Percentiles rank a stretch among this genome's conserved stretches.
Evolutionary conservation across 2,797 vertebrate species (phyloP).

Genomic region (Rhodeus uyekii): DNA sequence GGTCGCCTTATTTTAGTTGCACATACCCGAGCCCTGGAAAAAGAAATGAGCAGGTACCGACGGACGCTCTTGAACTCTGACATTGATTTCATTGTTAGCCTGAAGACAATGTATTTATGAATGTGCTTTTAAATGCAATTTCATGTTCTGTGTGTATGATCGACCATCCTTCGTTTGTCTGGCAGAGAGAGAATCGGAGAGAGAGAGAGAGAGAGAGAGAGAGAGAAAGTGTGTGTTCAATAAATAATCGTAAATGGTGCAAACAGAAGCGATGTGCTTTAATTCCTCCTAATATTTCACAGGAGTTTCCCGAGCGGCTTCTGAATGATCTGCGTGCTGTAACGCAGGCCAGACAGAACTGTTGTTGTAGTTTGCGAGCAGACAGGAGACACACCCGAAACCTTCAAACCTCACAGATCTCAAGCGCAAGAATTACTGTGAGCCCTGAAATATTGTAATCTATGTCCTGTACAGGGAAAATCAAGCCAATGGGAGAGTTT

Average conservation of each 20-base stretch:
- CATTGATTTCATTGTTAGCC: conserved; percentile 3
- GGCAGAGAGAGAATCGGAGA: background rate
- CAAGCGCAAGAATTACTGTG: background rate
- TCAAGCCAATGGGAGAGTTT: background rate
- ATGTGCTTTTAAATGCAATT: background rate
- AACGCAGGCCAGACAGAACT: background rate
- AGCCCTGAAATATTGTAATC: background rate
- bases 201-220: too few species aligned
- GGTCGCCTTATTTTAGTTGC: conserved; percentile 15
- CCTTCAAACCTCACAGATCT: background rate
- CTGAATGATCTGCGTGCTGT: background rate
- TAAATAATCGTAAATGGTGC: background rate
- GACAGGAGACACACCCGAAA: conserved; percentile 6
- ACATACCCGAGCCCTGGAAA: conserved; percentile 6
- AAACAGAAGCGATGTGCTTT: background rate
- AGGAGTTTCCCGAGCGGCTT: conserved; percentile 10
- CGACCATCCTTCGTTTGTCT: background rate
- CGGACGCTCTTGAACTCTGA: background rate
- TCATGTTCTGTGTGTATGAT: background rate
- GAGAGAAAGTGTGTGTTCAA: background rate
- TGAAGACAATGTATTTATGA: background rate
- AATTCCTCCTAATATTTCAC: background rate
- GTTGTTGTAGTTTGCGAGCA: background rate
- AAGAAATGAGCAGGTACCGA: conserved; percentile 37
- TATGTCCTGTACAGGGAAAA: background rate